These are phyloP conservation scores for Verasper variegatus DNA, from an alignment of 2,113 vertebrate species.

Conservation along the genomic window DNA sequence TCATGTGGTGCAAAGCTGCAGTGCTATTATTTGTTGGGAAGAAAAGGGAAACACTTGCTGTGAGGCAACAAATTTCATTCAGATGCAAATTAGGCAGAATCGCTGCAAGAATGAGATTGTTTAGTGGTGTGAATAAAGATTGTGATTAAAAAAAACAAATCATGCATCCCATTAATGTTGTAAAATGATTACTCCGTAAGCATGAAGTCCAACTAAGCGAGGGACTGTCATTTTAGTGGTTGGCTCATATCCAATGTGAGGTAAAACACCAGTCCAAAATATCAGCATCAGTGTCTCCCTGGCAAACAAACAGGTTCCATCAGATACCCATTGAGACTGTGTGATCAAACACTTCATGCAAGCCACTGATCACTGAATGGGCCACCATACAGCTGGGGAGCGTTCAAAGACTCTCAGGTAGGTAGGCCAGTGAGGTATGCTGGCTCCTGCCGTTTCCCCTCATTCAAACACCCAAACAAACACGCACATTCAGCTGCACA, in stretches of 20 bases:
- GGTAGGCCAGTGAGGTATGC: slow-evolving; percentile 55
- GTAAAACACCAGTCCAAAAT: neutral
- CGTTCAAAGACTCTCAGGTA: slow-evolving; percentile 67
- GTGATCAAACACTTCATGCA: slow-evolving; percentile 65
- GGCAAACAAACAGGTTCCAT: slow-evolving; percentile 40
- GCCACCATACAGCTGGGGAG: slow-evolving; percentile 71
- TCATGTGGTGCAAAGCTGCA: too few species aligned
- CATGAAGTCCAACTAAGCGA: too few species aligned
- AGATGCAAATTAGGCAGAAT: too few species aligned
- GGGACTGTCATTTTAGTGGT: too few species aligned
- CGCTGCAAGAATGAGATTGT: too few species aligned
- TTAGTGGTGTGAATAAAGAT: too few species aligned
- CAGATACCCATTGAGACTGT: slow-evolving; percentile 49
- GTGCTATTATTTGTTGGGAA: too few species aligned
- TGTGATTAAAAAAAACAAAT: too few species aligned
- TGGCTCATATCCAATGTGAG: neutral
- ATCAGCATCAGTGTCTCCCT: slow-evolving; percentile 13
- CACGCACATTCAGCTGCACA: neutral
- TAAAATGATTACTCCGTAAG: too few species aligned
- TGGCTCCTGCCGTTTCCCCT: slow-evolving; percentile 48
- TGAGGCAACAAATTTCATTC: too few species aligned
- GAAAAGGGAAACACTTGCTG: too few species aligned
- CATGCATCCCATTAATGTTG: too few species aligned
- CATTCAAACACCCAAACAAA: slow-evolving; percentile 40
- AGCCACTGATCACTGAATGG: slow-evolving; percentile 65